Base-by-base conservation (phyloP, 2,113 vertebrate genomes). In the Clarias batrachus region DNA sequence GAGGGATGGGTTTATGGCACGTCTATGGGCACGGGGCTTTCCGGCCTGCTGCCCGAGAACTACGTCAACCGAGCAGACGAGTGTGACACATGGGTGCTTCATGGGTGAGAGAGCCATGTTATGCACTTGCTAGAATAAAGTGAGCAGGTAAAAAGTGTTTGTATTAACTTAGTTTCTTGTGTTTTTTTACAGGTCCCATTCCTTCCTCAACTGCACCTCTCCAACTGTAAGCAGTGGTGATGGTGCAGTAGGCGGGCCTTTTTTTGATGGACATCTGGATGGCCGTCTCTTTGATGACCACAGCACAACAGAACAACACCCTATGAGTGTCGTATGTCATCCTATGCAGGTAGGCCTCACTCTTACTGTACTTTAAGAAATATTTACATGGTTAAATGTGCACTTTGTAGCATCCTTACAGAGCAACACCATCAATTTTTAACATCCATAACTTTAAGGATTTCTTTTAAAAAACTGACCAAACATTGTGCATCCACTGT, bases 1-100 rank as follows among this genome's bases (percentile, higher is more conserved):
- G 98, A 99, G 92, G 98, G 98, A 78, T 99, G 98, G 98, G 94
- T 99, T 87, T 98, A 96, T 0, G 98, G 98, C 70, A 97, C 96
- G 0, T 99, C 98, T 0, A 94, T 98, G 14, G 94, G 94, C 84
- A 97, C 97, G 0, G 98, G 98, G 90, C 95, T 97, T 86, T 97
- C 98, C 0, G 98, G 98, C 62, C 95, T 99, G n/a, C 94, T 99
- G 90, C 98, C 98, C 0, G 98, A 99, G 87, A 99, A 99, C 86
- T 99, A 99, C 84, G 97, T 99, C 87, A 97, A 91, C 68, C 97
- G 97, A 60, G 97, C 97, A 0, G 98, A 99, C 0, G 98, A 99
- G 63, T 98, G 97, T 0, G 97, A 97, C 85, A 99, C 97, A 82
- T 99, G 98, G 98, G 96, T 99, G 33, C 97, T 97, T 82, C 98